These are phyloP conservation scores for Brachymystax lenok DNA, from an alignment of 2,797 vertebrate genomes.

Conservation along the genomic window DNA sequence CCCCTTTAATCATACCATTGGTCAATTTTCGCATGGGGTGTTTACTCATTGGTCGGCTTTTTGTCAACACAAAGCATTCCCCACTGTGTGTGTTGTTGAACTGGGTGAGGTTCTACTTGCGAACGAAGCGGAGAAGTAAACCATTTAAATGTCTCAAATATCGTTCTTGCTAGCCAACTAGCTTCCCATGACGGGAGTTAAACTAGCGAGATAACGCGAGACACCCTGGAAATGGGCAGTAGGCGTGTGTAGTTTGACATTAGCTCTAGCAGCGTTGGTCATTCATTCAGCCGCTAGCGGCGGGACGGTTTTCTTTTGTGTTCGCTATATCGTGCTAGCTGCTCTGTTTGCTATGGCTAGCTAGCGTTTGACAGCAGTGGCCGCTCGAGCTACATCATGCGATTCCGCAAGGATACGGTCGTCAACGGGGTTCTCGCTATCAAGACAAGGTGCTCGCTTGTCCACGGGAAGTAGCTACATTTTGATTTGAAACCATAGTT, in stretches of 20 bases:
- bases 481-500: neutral
- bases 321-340: neutral
- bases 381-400: neutral
- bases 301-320: neutral
- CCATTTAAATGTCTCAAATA: constrained; percentile 44
- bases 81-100: constrained; percentile 38
- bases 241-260: neutral
- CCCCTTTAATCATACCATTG: constrained; percentile 52
- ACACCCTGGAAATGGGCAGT: neutral
- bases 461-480: neutral
- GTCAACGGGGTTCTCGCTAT: neutral
- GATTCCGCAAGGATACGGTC: neutral
- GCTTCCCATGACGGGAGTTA: neutral
- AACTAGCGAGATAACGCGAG: neutral
- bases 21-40: constrained; percentile 10
- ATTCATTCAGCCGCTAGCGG: neutral
- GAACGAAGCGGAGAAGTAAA: constrained; percentile 35
- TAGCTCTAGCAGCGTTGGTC: neutral
- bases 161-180: neutral
- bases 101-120: constrained; percentile 59
- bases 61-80: constrained; percentile 57
- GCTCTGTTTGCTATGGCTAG: neutral
- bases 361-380: neutral
- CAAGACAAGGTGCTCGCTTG: constrained; percentile 29
- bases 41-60: constrained; percentile 54